phyloP scores from a whole-genome alignment of 1,140 invertebrate species.

The Liolophura sinensis region DNA sequence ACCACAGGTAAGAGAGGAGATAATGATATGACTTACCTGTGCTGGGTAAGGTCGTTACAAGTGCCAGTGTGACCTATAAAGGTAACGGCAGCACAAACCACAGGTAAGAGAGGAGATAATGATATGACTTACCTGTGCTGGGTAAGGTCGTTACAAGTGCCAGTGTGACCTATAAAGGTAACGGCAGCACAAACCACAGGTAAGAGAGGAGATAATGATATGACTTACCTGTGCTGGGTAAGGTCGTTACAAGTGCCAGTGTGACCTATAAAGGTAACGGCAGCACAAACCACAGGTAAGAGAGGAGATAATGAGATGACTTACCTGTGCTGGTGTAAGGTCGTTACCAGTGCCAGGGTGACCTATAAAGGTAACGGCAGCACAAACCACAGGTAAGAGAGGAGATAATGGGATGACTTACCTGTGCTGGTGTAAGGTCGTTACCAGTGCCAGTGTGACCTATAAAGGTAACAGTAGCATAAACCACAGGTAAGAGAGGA shows the following conservation, averaged over 20 bases:
- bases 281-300: no score
- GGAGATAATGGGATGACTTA: constrained; percentile 64
- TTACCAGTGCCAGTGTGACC: neutral
- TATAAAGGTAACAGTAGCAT: neutral
- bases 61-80: neutral
- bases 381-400: constrained; percentile 67
- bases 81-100: no score
- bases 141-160: constrained; percentile 65
- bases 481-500: neutral
- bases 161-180: constrained; percentile 68
- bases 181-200: constrained; percentile 68
- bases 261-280: neutral
- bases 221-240: constrained; percentile 21
- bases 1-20: neutral
- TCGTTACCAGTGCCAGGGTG: constrained; percentile 65
- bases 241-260: neutral
- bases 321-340: constrained; percentile 68
- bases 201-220: constrained; percentile 66
- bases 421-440: neutral
- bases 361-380: constrained; percentile 68
- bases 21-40: constrained; percentile 60
- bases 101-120: neutral
- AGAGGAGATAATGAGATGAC: neutral
- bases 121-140: constrained; percentile 64
- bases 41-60: constrained; percentile 63